Evolutionary conservation across 2,113 vertebrate species (phyloP), one percentile per base, ranked within the genome.

Genomic region (Malurus melanocephalus): DNA sequence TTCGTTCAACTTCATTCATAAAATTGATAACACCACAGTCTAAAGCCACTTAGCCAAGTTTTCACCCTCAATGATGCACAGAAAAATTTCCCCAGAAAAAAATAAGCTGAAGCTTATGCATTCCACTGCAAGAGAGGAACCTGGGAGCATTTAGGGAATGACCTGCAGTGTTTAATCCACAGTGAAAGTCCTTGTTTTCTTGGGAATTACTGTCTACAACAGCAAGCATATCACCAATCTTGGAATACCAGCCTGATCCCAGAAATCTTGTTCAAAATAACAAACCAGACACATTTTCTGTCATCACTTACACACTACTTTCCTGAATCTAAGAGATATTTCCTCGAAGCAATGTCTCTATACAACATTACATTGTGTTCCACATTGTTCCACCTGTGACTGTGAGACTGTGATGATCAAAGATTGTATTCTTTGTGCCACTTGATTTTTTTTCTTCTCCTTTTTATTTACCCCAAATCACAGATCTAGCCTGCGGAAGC

Each of bases 391-490:
- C 17, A 75, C 2, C 33, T 53, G 21, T 74, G 73, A 43, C 30
- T 59, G 7, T 52, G n/a, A 46, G 52, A 62, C n/a, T 56, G 13
- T 49, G n/a, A 48, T 62, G 67, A 81, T 38, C 30, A 55, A 87
- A 80, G 11, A 59, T 13, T 35, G 1, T 35, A 24, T 20, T 62
- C 40, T 53, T 66, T 49, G 11, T 83, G 6, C 0, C 3, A 1
- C 5, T 4, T 69, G 17, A 7, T 15, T 14, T 46, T 38, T 15
- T 15, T 20, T 23, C 8, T n/a, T 15, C 4, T n/a, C 7, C 16
- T 3, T 3, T 3, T 5, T 13, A 46, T 7, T 3, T 3, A 48
- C 5, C 9, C 1, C 14, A 18, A 59, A 30, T 62, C 21, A 30
- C 1, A 0, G 19, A 14, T 49, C 21, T 49, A 28, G 19, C 9